A percentile compares a stretch with the other conserved stretches of the same genome.
These are phyloP conservation scores for Collichthys lucidus DNA, from an alignment of 2,113 vertebrate species.

Conservation along the genomic window DNA sequence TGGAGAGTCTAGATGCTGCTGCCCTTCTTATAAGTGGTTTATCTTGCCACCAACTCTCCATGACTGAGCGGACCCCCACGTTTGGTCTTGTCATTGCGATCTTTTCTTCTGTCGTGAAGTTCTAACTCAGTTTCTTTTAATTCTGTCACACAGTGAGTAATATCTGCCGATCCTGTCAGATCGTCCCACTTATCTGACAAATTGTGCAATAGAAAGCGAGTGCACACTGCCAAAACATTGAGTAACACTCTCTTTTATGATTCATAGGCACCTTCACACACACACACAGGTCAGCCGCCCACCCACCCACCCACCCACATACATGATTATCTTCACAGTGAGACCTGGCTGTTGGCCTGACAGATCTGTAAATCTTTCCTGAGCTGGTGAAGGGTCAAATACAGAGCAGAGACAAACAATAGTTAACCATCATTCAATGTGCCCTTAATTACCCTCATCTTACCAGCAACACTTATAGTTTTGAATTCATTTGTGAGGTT, in stretches of 20 bases:
- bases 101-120: neutral
- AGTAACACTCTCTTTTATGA: neutral
- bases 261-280: neutral
- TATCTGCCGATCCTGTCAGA: neutral
- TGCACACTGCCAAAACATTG: neutral
- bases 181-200: neutral
- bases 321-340: neutral
- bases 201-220: constrained; percentile 1
- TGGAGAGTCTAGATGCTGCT: no score
- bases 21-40: no score
- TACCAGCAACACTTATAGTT: neutral
- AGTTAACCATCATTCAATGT: neutral
- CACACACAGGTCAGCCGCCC: no score
- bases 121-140: neutral
- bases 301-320: neutral
- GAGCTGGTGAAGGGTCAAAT: constrained; percentile 3
- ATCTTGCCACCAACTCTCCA: no score
- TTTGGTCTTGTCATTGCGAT: neutral
- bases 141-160: neutral
- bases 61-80: neutral
- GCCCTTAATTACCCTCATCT: neutral
- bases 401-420: neutral
- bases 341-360: neutral
- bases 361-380: neutral
- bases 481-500: neutral